Percentiles rank a stretch among this genome's conserved stretches.
Conservation (phyloP, 2,888 invertebrate species). For the Rotaria socialis region DNA sequence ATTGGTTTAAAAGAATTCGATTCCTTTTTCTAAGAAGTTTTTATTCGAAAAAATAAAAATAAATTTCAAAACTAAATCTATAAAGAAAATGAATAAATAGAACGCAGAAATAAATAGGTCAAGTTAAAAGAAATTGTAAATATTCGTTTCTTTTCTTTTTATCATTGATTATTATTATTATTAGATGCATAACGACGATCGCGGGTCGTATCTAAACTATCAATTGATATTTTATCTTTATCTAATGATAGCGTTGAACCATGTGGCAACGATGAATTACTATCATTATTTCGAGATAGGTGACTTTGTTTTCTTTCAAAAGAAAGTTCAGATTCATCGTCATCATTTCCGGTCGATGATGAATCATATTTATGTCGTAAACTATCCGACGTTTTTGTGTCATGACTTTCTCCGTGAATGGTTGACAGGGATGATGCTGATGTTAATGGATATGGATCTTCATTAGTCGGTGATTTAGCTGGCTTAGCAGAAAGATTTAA, state of each 20-base stretch:
- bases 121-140: not conserved
- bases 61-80: too few species aligned
- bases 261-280: not conserved
- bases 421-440: not conserved
- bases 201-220: not conserved
- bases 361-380: not conserved
- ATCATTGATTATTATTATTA: not conserved
- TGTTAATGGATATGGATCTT: not conserved
- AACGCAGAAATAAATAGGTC: not conserved
- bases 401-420: too few species aligned
- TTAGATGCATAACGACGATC: not conserved
- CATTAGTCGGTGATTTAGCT: not conserved
- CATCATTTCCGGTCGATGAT: not conserved
- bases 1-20: too few species aligned
- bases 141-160: not conserved
- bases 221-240: constrained; percentile 4
- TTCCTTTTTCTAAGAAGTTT: too few species aligned
- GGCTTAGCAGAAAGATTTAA: not conserved
- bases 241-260: not conserved
- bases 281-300: too few species aligned
- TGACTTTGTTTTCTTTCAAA: not conserved
- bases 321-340: not conserved
- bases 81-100: not conserved
- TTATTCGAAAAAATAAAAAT: too few species aligned
- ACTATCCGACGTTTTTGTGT: not conserved